Percentiles rank a stretch among this genome's conserved stretches.
These are phyloP conservation scores for Dallia pectoralis DNA, from an alignment of 2,797 vertebrate genomes.

Conservation along the genomic window DNA sequence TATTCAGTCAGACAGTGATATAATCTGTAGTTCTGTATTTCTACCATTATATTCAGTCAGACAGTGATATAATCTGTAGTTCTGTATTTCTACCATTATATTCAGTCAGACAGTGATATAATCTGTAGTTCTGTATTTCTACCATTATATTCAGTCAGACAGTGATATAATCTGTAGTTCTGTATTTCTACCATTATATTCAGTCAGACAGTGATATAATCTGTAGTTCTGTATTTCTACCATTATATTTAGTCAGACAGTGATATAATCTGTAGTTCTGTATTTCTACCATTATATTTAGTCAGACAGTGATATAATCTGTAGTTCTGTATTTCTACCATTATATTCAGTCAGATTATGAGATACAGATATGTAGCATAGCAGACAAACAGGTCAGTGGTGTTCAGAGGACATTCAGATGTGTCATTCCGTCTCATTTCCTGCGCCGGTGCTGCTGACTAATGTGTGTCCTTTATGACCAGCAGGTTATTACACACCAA, in stretches of 20 bases:
- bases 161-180: no score
- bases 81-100: no score
- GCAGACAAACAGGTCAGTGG: slow-evolving; percentile 26
- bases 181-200: no score
- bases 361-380: not conserved
- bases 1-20: no score
- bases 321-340: no score
- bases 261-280: not conserved
- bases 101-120: no score
- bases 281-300: slow-evolving; percentile 12
- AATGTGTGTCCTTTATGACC: slow-evolving; percentile 85
- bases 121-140: no score
- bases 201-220: not conserved
- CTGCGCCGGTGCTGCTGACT: slow-evolving; percentile 41
- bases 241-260: not conserved
- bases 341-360: not conserved
- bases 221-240: no score
- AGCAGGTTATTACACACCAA: slow-evolving; percentile 97
- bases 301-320: slow-evolving; percentile 3
- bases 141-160: no score
- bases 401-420: slow-evolving; percentile 62
- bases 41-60: no score
- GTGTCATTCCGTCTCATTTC: slow-evolving; percentile 56
- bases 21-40: no score
- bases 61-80: no score